These are phyloP conservation scores for Vombatus ursinus DNA, from an alignment of 2,113 vertebrate genomes.

Conservation along the genomic window DNA sequence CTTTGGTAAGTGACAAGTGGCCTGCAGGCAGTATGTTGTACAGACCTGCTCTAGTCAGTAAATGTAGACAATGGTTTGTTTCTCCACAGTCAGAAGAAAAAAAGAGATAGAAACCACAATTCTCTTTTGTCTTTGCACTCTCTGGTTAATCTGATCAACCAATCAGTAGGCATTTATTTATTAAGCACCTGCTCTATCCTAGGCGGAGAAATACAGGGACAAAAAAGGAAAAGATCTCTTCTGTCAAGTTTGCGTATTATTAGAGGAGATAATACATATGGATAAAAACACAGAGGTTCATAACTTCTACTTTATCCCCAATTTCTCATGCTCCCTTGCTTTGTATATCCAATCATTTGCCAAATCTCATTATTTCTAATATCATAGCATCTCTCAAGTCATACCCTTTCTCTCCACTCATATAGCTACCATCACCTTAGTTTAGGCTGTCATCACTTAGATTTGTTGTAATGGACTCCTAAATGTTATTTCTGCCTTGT, in stretches of 20 bases:
- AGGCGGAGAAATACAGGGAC: not conserved
- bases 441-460: too few relatives aligned
- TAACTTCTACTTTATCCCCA: too few relatives aligned
- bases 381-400: not conserved
- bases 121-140: not conserved
- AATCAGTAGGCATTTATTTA: not conserved
- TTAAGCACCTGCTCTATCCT: too few relatives aligned
- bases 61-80: not conserved
- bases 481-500: not conserved
- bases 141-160: not conserved
- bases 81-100: conserved; percentile 35
- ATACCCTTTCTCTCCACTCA: not conserved
- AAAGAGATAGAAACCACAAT: not conserved
- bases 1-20: too few relatives aligned
- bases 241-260: not conserved
- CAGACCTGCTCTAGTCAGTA: not conserved
- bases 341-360: not conserved
- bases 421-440: not conserved
- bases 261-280: not conserved
- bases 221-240: not conserved
- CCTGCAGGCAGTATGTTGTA: too few relatives aligned
- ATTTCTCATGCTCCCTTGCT: too few relatives aligned
- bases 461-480: not conserved
- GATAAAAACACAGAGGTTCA: not conserved
- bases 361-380: not conserved